A percentile compares a stretch with the other conserved stretches of the same genome.
These are phyloP conservation scores for Drosophila neutralis DNA, from an alignment of 2,888 invertebrate genomes.

Conservation along the genomic window DNA sequence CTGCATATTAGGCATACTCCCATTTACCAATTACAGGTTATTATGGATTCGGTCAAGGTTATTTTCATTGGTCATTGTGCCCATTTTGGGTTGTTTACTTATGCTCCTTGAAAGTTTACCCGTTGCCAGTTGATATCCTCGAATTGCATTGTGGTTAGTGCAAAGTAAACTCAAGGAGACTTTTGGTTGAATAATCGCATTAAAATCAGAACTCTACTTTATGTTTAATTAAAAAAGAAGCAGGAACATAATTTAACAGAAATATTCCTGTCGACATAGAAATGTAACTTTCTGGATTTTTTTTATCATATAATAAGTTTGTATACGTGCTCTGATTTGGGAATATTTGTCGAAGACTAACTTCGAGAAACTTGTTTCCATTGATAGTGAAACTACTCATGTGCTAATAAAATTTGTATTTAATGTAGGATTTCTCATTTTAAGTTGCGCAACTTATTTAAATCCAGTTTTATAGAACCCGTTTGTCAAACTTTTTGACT, in stretches of 20 bases:
- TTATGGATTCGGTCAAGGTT: slow-evolving; percentile 41
- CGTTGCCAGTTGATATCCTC: slow-evolving; percentile 14
- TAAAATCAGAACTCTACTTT: neutral
- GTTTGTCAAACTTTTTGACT: slow-evolving; percentile 35
- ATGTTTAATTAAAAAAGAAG: neutral
- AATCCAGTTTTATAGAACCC: slow-evolving; percentile 38
- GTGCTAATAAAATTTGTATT: slow-evolving; percentile 37
- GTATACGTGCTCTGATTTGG: neutral
- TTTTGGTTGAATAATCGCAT: neutral
- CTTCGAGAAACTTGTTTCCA: slow-evolving; percentile 37
- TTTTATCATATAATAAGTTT: slow-evolving; percentile 9
- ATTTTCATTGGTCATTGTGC: slow-evolving; percentile 39
- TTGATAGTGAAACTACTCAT: slow-evolving; percentile 34
- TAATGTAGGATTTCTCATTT: neutral
- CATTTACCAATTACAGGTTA: slow-evolving; percentile 30
- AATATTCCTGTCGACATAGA: neutral
- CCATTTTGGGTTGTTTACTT: slow-evolving; percentile 10
- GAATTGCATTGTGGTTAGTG: neutral
- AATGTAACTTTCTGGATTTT: slow-evolving; percentile 16
- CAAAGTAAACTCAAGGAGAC: neutral
- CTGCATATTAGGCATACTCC: neutral
- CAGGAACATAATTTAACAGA: too few species aligned
- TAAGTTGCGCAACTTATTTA: neutral
- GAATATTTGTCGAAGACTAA: slow-evolving; percentile 5
- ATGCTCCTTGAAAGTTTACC: slow-evolving; percentile 16